Percentiles rank a stretch among this genome's conserved stretches.
These are phyloP conservation scores for Helicoverpa zea DNA, from an alignment of 1,140 invertebrate species.

Conservation along the genomic window DNA sequence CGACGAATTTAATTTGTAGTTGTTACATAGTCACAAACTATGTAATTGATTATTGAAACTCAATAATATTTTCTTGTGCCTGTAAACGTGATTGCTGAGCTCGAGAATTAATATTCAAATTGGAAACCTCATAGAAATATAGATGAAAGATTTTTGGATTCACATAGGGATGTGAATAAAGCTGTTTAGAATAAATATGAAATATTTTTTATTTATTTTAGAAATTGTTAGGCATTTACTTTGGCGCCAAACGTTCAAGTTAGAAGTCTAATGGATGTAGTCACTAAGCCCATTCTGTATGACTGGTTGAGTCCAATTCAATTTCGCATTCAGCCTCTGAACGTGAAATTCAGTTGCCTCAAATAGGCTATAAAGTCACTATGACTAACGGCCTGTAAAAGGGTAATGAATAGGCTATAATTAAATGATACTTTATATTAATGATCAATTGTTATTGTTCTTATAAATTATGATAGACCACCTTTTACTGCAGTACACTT, in stretches of 20 bases:
- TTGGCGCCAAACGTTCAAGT: neutral
- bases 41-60: too few relatives aligned
- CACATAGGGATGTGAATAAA: too few relatives aligned
- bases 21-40: too few relatives aligned
- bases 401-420: slow-evolving; percentile 11
- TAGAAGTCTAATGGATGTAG: slow-evolving; percentile 21
- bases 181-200: too few relatives aligned
- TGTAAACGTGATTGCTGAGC: neutral
- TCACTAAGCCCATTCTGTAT: slow-evolving; percentile 41
- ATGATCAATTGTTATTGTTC: neutral
- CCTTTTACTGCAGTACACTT: slow-evolving; percentile 1
- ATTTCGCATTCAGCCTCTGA: slow-evolving; percentile 41
- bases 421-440: neutral
- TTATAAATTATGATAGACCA: neutral
- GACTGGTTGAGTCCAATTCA: slow-evolving; percentile 45
- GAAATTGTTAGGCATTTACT: slow-evolving; percentile 6
- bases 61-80: too few relatives aligned
- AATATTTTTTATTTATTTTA: neutral
- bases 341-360: slow-evolving; percentile 35
- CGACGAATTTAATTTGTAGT: too few relatives aligned
- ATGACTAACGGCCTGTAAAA: slow-evolving; percentile 14
- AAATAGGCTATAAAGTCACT: slow-evolving; percentile 30
- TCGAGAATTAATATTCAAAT: too few relatives aligned
- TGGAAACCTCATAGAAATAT: too few relatives aligned
- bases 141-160: too few relatives aligned